These are phyloP conservation scores for Saccostrea echinata DNA, from an alignment of 1,140 invertebrate genomes.

Conservation along the genomic window DNA sequence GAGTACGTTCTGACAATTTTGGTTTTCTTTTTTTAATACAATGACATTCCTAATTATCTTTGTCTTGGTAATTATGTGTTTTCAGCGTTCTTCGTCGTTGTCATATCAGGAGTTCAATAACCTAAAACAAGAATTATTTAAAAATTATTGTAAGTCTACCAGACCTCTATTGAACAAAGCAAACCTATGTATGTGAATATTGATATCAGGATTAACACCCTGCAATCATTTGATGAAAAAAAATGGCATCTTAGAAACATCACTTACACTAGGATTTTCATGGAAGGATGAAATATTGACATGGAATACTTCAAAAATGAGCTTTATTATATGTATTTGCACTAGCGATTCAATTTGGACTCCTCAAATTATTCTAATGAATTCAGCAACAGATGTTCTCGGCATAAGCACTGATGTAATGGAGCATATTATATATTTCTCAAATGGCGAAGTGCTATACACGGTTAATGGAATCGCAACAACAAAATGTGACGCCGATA, in stretches of 20 bases:
- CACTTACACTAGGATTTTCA: not conserved
- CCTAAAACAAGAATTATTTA: not conserved
- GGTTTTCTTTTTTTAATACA: too few species aligned
- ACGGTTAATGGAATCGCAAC: not conserved
- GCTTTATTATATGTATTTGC: not conserved
- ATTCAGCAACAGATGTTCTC: not conserved
- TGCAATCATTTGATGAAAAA: not conserved
- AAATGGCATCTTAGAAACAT: not conserved
- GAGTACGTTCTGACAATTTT: too few species aligned
- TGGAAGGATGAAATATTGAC: not conserved
- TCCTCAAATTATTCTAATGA: not conserved
- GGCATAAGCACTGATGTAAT: not conserved
- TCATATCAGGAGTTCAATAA: not conserved
- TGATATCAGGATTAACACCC: not conserved
- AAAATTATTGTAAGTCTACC: not conserved
- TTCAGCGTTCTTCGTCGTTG: not conserved
- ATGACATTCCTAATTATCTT: too few species aligned
- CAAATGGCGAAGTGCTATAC: not conserved
- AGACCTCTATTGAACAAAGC: slow-evolving; percentile 9
- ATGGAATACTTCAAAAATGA: not conserved
- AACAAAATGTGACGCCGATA: not conserved
- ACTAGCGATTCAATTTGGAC: not conserved
- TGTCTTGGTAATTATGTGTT: too few species aligned
- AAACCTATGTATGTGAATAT: not conserved
- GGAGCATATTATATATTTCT: not conserved